These are phyloP conservation scores for Xanthia togata DNA, from an alignment of 2,888 invertebrate genomes.

Conservation along the genomic window DNA sequence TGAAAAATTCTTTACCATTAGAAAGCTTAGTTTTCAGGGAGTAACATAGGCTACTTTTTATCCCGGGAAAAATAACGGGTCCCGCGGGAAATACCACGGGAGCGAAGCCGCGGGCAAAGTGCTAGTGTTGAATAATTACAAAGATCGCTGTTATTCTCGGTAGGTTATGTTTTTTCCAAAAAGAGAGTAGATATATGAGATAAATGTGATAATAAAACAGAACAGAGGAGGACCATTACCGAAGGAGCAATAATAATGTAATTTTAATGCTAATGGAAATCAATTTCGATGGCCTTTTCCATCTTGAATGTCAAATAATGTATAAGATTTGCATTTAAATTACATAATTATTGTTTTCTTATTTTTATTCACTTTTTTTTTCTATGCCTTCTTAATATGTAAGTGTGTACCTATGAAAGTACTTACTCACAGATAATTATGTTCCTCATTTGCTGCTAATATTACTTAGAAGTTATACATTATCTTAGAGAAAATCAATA, in stretches of 20 bases:
- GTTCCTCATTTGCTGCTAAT: neutral
- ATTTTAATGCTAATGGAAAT: constrained; percentile 56
- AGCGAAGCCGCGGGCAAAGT: too few species aligned
- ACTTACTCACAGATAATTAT: neutral
- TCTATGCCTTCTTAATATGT: neutral
- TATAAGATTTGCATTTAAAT: constrained; percentile 58
- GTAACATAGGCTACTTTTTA: too few species aligned
- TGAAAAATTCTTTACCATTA: too few species aligned
- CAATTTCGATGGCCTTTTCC: constrained; percentile 43
- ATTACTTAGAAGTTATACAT: neutral
- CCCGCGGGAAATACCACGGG: too few species aligned
- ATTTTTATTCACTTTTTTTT: constrained; percentile 11
- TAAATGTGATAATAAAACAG: constrained; percentile 17
- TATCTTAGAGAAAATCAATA: neutral
- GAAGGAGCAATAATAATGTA: constrained; percentile 35
- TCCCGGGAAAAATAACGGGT: too few species aligned
- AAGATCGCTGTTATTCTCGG: neutral
- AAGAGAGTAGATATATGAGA: neutral
- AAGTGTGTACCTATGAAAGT: neutral
- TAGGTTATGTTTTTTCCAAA: neutral
- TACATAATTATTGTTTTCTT: constrained; percentile 18
- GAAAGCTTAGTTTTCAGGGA: too few species aligned
- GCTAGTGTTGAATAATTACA: neutral
- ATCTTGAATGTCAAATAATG: constrained; percentile 49
- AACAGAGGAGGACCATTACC: constrained; percentile 19